A percentile compares a stretch with the other conserved stretches of the same genome.
Conservation (phyloP, 2,797 vertebrate genomes). For the Enteromius radiatus region DNA sequence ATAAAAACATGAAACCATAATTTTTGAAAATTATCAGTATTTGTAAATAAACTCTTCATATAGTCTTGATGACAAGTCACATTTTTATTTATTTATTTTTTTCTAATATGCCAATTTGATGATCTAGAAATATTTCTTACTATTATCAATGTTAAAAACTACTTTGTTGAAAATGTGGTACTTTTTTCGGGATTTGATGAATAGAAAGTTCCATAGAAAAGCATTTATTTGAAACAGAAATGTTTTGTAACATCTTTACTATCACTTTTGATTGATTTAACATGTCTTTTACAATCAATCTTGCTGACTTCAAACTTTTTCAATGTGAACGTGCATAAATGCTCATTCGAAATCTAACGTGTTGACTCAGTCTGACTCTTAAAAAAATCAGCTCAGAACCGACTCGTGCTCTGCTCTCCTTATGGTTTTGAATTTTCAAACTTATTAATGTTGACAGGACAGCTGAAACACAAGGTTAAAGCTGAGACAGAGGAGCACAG, state of each 20-base stretch:
- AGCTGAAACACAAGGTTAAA: slow-evolving; percentile 9
- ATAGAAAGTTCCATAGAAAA: not conserved
- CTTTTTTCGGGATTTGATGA: not conserved
- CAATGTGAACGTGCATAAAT: not conserved
- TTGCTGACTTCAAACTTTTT: not conserved
- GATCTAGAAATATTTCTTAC: not conserved
- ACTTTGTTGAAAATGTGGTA: not conserved
- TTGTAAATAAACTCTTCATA: no score
- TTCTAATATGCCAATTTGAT: not conserved
- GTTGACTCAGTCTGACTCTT: not conserved
- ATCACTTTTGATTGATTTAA: not conserved
- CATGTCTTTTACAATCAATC: not conserved
- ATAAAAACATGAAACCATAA: no score
- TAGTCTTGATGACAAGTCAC: no score
- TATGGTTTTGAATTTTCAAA: not conserved
- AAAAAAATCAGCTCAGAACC: not conserved
- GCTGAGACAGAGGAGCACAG: not conserved
- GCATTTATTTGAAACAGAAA: not conserved
- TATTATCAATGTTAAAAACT: no score
- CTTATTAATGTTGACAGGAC: slow-evolving; percentile 14
- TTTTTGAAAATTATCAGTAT: no score
- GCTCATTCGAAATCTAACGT: not conserved
- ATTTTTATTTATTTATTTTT: no score
- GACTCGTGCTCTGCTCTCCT: not conserved
- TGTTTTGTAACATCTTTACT: not conserved